Conservation (phyloP, 2,113 vertebrate genomes). For the Anhinga anhinga region DNA sequence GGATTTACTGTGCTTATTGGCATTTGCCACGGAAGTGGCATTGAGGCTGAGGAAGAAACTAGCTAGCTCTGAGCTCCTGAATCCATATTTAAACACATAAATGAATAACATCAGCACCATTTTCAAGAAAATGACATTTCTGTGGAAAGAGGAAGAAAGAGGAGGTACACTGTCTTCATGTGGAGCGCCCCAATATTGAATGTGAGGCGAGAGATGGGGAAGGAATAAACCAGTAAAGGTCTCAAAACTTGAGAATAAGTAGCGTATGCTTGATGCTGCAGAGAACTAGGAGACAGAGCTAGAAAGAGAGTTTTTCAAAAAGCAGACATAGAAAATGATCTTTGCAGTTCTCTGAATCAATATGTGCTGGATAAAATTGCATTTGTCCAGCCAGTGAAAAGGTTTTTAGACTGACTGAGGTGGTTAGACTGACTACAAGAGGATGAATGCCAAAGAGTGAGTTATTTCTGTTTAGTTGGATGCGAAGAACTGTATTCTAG, state of each 20-base stretch:
- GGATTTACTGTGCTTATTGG: neutral
- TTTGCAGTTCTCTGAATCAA: neutral
- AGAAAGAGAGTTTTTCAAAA: neutral
- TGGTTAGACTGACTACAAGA: neutral
- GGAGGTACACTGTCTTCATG: neutral
- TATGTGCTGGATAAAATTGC: neutral
- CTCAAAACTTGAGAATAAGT: neutral
- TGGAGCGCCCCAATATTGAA: neutral
- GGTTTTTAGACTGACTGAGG: neutral
- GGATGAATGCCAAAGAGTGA: neutral
- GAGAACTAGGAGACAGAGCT: neutral
- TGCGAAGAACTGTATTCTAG: neutral
- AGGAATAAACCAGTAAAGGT: neutral
- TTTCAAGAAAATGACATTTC: neutral
- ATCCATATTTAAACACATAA: neutral
- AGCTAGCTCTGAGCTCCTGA: neutral
- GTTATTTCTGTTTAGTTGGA: neutral
- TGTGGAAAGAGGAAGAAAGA: neutral
- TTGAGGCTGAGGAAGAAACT: neutral
- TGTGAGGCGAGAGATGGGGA: neutral
- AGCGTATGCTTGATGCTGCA: neutral
- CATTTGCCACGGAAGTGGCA: neutral
- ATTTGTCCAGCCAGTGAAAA: neutral
- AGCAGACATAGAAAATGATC: neutral
- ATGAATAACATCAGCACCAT: neutral